Evolutionary conservation across 1,140 invertebrate species (phyloP), one percentile per base, ranked within the genome.

Genomic region (Cylas formicarius): DNA sequence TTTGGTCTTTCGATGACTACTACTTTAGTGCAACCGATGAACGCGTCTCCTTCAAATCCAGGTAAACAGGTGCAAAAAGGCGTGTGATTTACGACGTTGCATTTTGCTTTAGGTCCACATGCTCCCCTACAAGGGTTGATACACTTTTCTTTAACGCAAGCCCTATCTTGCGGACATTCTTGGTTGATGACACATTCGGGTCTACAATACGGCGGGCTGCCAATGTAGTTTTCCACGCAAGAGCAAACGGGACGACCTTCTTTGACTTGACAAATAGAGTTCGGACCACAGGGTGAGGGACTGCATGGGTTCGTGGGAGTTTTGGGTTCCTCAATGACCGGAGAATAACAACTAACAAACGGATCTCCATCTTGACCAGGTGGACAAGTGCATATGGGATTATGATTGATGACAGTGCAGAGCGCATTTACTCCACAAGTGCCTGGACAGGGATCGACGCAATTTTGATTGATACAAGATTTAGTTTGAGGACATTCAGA

Each of bases 251-350:
- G 79, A 60, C 81, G 72, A 31, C 78, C 76, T 62, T 84, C 77
- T 67, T 80, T 81, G 26, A 87, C 74, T 72, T 85, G 81, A 61
- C 87, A 91, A 21, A 87, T 75, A 0, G 87, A 90, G 67, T 89
- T 86, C 9, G 84, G 79, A 36, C 86, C 87, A 68, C 87, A 91
- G 9, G 86, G 85, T 29, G 83, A 85, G 22, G 84, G 83, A 27
- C 74, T 63, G 61, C 88, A 92, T 16, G 85, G 83, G 67, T 84
- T 78, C 31, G 24, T 23, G 9, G 67, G 61, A 10, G 68, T 62
- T 26, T 65, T 65, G 9, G 65, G 62, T 55, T 62, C 55, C 26
- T 68, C 63, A 40, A 67, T 59, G 55, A 56, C 64, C 21, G 70
- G 62, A 17, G 72, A 67, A 34, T 72, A 71, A 56, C 89, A 91